Evolutionary conservation across 1,140 invertebrate genomes (phyloP), one percentile per base, ranked within the genome.

Genomic region (Dendroctonus valens): DNA sequence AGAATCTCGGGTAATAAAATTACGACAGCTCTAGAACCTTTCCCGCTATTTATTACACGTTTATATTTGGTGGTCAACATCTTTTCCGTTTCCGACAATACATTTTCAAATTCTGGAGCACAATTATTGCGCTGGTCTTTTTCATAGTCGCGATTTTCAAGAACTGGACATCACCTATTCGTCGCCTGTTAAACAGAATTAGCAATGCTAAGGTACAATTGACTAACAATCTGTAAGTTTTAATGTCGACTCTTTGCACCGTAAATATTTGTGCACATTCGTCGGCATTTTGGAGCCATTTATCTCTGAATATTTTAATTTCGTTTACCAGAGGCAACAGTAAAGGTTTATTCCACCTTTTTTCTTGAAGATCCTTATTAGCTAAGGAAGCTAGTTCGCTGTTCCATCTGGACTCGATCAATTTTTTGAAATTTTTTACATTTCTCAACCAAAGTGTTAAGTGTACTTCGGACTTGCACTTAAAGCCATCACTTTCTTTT

Each of bases 91-190:
- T 67, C 64, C 7, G 69, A 14, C 40, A 69, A 60, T 46, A 49
- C 40, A 52, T 64, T 53, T 60, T 63, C 7, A 64, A 51, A 70
- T 59, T 70, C 69, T n/a, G n/a, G n/a, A 48, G 64, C 55, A 59
- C 54, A 49, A 50, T 62, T 62, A 11, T 40, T 42, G n/a, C 38
- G 7, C 7, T 38, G 26, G n/a, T 58, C 2, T 15, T 59, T 8
- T 41, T 9, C 38, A 67, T 71, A 72, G 41, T 67, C 53, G 69
- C 48, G 9, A 72, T 7, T n/a, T 68, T 49, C 8, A 52, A 50
- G 52, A 70, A 72, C 49, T 73, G 70, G n/a, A 73, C 69, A 65
- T 72, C 70, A 14, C 66, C 72, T 40, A 73, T 70, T 46, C 69
- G 50, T 69, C 57, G 70, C 53, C 72, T 65, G 62, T 73, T 72